Base-by-base conservation (phyloP, 2,113 vertebrate genomes). In the Xenopus borealis region DNA sequence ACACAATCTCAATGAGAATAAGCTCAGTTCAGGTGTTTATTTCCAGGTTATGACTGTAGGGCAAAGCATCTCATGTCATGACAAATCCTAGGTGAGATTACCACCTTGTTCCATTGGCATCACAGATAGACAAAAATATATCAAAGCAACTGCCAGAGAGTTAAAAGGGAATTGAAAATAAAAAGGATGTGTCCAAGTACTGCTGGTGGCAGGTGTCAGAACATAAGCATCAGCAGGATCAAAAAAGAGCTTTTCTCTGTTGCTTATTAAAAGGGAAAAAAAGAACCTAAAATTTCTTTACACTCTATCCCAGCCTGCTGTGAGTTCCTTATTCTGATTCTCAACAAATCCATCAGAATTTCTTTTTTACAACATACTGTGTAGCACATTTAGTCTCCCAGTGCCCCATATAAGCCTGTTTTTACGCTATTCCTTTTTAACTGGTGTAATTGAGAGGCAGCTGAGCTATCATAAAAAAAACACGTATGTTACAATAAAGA, bases 151-250 rank as follows among this genome's bases (percentile, higher is more conserved):
- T 77, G 84, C 75, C 77, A 78, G 64, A 83, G 83, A 90, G 88
- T 93, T 93, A 84, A 93, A 93, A 93, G 86, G 86, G 91, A 93
- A 92, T 92, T 81, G 82, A 81, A 92, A 90, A 92, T 91, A 89
- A 90, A 93, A 93, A 81, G 83, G 85, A 91, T 58, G 62, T 90
- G 90, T 89, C 89, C 90, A 87, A 86, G 84, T 80, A 45, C 83
- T 80, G 87, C 88, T 89, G 86, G 85, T 91, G 91, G 86, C 89
- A 86, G 90, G 83, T 91, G 86, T 86, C 65, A 13, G 76, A 85
- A 91, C 88, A 79, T 0, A 81, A 90, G 82, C 80, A 89, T 89
- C 84, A 86, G 84, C 82, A 74, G 86, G 86, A 91, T 92, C 88
- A 91, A 91, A 91, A 83, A 62, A 84, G 80, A 88, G 79, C 72